Evolutionary conservation across 2,797 vertebrate genomes (phyloP).

Genomic region (Lepilemur septentrionalis): DNA sequence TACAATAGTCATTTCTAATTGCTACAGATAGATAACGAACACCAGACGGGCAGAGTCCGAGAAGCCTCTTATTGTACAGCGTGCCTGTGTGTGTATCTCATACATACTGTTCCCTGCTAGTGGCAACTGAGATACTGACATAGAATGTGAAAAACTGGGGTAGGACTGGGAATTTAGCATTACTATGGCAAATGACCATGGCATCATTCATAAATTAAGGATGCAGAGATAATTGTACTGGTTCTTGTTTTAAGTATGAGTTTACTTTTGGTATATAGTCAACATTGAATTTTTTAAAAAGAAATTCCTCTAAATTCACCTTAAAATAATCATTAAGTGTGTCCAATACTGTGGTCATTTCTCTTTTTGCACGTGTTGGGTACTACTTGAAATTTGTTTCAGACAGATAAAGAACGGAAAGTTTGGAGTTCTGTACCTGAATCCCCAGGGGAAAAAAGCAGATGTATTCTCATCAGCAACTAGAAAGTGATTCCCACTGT

Average conservation of each 20-base stretch:
- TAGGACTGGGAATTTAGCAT: neutral
- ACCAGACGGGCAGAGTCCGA: neutral
- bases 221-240: neutral
- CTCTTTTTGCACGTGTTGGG: neutral
- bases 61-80: neutral
- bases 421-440: neutral
- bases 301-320: neutral
- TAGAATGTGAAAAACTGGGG: neutral
- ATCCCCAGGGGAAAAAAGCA: neutral
- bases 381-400: constrained; percentile 40
- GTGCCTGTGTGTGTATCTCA: neutral
- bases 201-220: neutral
- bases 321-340: neutral
- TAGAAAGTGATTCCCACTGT: neutral
- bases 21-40: neutral
- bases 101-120: neutral
- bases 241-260: constrained; percentile 18
- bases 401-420: neutral
- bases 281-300: neutral
- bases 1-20: constrained; percentile 34
- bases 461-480: neutral
- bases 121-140: neutral
- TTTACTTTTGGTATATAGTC: constrained; percentile 51
- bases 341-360: neutral
- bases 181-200: neutral